Conservation (phyloP, 1,140 invertebrate species). For the Zaprionus lachaisei region DNA sequence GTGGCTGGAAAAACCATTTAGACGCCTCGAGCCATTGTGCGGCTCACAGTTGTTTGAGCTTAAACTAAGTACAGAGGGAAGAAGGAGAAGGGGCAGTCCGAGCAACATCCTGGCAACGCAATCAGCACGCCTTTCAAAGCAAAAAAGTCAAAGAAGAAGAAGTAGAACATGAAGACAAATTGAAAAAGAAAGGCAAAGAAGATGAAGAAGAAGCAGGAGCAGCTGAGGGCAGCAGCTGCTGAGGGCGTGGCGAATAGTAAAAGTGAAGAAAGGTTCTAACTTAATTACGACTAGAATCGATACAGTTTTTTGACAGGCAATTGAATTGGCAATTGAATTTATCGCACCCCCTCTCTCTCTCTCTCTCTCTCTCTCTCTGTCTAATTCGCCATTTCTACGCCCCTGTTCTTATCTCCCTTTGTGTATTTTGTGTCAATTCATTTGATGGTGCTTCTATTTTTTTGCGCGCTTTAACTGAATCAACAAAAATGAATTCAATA, state of each 20-base stretch:
- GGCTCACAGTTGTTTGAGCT: conserved; percentile 15
- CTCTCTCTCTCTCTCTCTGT: no score
- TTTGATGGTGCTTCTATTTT: conserved; percentile 39
- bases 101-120: conserved; percentile 34
- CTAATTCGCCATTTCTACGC: no score
- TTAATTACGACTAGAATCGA: conserved; percentile 61
- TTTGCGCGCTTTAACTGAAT: conserved; percentile 75
- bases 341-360: neutral
- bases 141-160: conserved; percentile 11
- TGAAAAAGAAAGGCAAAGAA: conserved; percentile 6
- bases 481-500: conserved; percentile 75
- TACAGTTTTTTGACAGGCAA: conserved; percentile 58
- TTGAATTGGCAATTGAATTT: conserved; percentile 61
- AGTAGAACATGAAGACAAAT: conserved; percentile 20
- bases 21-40: neutral
- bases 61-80: conserved; percentile 24
- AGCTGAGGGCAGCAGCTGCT: neutral
- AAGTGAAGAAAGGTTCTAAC: conserved; percentile 66
- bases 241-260: conserved; percentile 21
- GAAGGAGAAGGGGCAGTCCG: neutral
- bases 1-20: conserved; percentile 1
- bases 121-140: conserved; percentile 39
- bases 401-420: neutral
- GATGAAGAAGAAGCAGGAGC: conserved; percentile 1
- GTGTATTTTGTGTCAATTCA: conserved; percentile 26